Conservation (phyloP, 2,888 invertebrate species). For the Melipona beecheii region DNA sequence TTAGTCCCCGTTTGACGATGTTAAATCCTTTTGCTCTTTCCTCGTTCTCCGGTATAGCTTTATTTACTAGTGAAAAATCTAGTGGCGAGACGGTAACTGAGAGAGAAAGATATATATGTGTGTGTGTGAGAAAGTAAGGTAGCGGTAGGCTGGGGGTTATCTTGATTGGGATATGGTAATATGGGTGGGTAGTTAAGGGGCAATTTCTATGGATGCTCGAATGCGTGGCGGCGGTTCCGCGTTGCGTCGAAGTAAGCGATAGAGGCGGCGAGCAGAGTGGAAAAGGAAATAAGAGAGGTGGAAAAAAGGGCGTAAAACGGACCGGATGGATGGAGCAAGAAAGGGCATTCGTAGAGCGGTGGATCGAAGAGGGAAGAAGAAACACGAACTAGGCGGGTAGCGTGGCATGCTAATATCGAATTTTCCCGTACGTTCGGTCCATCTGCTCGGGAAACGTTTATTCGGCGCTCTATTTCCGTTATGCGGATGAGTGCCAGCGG, state of each 20-base stretch:
- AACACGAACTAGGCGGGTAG: slow-evolving; percentile 73
- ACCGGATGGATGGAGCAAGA: slow-evolving; percentile 30
- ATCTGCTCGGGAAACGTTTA: slow-evolving; percentile 71
- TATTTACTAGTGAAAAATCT: slow-evolving; percentile 58
- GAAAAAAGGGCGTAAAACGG: slow-evolving; percentile 28
- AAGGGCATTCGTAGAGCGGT: not conserved
- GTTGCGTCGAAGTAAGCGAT: slow-evolving; percentile 53
- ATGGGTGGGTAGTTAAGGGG: slow-evolving; percentile 60
- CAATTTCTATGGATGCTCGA: slow-evolving; percentile 69
- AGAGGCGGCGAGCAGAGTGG: slow-evolving; percentile 32
- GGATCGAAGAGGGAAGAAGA: slow-evolving; percentile 62
- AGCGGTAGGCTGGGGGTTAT: slow-evolving; percentile 59
- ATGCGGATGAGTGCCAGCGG: slow-evolving; percentile 59
- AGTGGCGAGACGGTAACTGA: slow-evolving; percentile 24
- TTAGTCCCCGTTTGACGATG: not conserved
- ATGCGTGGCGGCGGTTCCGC: slow-evolving; percentile 47
- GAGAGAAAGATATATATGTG: no score
- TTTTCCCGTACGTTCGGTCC: slow-evolving; percentile 70
- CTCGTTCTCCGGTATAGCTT: slow-evolving; percentile 17
- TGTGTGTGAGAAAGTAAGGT: not conserved
- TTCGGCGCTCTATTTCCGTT: slow-evolving; percentile 70
- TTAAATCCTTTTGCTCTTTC: slow-evolving; percentile 15
- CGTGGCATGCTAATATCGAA: slow-evolving; percentile 73
- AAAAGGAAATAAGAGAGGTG: slow-evolving; percentile 36
- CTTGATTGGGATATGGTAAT: slow-evolving; percentile 74